A percentile compares a stretch with the other conserved stretches of the same genome.
These are phyloP conservation scores for Laspeyria flexula DNA, from an alignment of 2,888 invertebrate species.

Conservation along the genomic window DNA sequence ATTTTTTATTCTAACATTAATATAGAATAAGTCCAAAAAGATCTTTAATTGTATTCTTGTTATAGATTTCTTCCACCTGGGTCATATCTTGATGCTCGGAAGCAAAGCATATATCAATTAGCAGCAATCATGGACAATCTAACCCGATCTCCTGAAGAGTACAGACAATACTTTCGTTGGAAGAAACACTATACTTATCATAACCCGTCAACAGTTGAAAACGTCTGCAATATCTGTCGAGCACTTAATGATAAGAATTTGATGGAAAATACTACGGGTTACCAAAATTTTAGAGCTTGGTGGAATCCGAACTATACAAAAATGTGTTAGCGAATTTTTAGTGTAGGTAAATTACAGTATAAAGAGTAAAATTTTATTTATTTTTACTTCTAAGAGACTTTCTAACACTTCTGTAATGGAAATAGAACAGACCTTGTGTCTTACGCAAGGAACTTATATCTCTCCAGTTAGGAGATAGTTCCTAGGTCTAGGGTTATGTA, in stretches of 20 bases:
- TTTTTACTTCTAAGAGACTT: too few species aligned
- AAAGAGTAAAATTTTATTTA: too few species aligned
- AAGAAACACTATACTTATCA: conserved; percentile 56
- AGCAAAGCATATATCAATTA: conserved; percentile 43
- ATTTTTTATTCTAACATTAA: too few species aligned
- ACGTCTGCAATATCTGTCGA: conserved; percentile 64
- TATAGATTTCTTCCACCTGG: conserved; percentile 75
- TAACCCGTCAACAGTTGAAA: conserved; percentile 49
- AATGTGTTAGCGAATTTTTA: background rate
- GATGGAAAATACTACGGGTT: conserved; percentile 43
- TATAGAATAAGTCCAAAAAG: too few species aligned
- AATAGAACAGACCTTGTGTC: too few species aligned
- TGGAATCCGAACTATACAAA: conserved; percentile 12
- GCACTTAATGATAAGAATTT: conserved; percentile 56
- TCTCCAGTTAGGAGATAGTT: too few species aligned
- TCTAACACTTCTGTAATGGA: too few species aligned
- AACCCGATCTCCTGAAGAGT: conserved; percentile 53
- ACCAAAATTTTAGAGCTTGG: conserved; percentile 56
- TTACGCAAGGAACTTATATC: too few species aligned
- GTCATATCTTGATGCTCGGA: conserved; percentile 66
- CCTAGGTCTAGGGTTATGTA: too few species aligned
- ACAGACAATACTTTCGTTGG: conserved; percentile 66
- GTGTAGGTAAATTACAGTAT: too few species aligned
- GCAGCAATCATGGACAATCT: conserved; percentile 58
- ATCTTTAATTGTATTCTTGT: too few species aligned